These are phyloP conservation scores for Rissa tridactyla DNA, from an alignment of 2,113 vertebrate species.

Conservation along the genomic window DNA sequence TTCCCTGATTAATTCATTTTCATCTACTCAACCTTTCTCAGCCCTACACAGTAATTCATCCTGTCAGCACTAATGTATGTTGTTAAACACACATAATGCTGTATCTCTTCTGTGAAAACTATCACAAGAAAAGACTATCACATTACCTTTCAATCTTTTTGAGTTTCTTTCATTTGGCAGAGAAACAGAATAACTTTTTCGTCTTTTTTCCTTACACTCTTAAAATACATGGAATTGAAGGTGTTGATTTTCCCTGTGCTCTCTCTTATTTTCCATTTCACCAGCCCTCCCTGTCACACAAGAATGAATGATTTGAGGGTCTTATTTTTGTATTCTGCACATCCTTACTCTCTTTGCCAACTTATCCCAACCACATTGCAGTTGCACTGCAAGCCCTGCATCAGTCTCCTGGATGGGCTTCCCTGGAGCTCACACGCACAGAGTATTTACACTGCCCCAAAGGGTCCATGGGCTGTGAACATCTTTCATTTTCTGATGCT, in stretches of 20 bases:
- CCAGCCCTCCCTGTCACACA: neutral
- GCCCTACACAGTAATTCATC: neutral
- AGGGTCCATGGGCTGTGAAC: accelerated
- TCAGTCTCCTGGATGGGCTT: neutral
- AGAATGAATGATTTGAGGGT: neutral
- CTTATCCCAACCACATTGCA: neutral
- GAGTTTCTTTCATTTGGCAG: neutral
- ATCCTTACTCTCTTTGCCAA: neutral
- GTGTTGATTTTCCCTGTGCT: neutral
- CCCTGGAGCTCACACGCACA: neutral
- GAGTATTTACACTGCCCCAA: neutral
- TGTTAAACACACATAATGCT: neutral
- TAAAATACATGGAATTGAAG: neutral
- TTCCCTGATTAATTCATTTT: neutral
- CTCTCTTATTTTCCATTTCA: neutral
- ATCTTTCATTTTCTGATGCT: neutral
- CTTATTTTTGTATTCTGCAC: neutral
- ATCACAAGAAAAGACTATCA: neutral
- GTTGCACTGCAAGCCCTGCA: neutral
- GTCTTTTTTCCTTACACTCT: neutral
- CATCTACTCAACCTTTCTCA: neutral
- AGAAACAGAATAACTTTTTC: neutral
- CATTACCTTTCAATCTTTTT: neutral
- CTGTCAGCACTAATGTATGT: neutral
- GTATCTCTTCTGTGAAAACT: neutral